phyloP scores from a whole-genome alignment of 2,797 vertebrate species.

The Taeniopygia guttata region DNA sequence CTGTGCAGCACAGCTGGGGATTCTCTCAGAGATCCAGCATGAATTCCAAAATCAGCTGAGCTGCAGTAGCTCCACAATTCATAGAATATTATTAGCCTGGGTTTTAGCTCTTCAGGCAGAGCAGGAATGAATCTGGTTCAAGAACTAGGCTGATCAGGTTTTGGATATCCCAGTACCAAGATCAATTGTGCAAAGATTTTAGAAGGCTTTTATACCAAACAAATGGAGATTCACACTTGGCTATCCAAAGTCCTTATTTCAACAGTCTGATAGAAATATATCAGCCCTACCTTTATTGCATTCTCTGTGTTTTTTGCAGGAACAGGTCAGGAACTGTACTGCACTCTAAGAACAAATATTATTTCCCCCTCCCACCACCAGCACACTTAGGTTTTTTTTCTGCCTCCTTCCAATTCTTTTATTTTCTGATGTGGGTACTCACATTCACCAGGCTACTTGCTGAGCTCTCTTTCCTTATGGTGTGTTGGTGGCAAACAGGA shows the following conservation, averaged over 20 bases:
- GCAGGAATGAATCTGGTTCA: neutral
- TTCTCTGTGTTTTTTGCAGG: neutral
- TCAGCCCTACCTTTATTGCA: neutral
- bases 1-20: neutral
- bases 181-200: neutral
- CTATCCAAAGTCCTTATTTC: neutral
- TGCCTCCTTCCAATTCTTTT: neutral
- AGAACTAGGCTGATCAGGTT: neutral
- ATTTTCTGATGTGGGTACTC: neutral
- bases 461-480: neutral
- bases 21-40: neutral
- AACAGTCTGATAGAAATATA: neutral
- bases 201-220: neutral
- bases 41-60: neutral
- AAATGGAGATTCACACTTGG: neutral
- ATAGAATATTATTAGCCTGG: neutral
- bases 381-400: neutral
- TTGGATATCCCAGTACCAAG: neutral
- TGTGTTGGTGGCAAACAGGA: neutral
- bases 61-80: neutral
- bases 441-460: neutral
- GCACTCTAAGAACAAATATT: neutral
- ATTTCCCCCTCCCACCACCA: fast-evolving
- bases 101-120: neutral
- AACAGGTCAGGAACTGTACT: neutral